Conservation (phyloP, 2,797 vertebrate species). For the Danio tinwini region DNA sequence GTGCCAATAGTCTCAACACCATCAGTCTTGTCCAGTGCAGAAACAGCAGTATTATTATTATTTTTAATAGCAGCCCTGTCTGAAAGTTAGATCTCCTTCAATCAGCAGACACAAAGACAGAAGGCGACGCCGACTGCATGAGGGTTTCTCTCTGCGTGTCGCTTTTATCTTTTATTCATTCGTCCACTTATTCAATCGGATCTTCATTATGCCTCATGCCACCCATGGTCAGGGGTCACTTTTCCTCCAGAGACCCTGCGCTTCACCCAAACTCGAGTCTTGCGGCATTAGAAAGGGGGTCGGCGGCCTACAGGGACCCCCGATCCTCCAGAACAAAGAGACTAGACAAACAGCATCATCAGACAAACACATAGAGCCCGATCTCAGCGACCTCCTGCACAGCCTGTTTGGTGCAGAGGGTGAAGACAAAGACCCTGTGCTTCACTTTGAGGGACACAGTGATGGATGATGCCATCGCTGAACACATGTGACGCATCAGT, state of each 20-base stretch:
- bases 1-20: background rate
- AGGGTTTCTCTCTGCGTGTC: conserved; percentile 7
- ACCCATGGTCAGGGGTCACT: conserved; percentile 42
- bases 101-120: conserved; percentile 16
- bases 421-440: conserved; percentile 38
- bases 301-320: conserved; percentile 33
- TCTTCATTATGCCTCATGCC: conserved; percentile 37
- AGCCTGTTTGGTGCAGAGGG: conserved; percentile 12
- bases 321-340: conserved; percentile 29
- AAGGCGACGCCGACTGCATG: conserved; percentile 2
- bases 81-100: conserved; percentile 11
- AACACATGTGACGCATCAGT: conserved; percentile 15
- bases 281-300: conserved; percentile 24
- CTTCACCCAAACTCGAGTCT: conserved; percentile 24
- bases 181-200: conserved; percentile 44
- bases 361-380: conserved; percentile 27
- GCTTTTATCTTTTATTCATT: conserved; percentile 16
- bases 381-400: conserved; percentile 16
- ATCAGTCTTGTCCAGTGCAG: background rate
- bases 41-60: background rate
- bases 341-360: conserved; percentile 35
- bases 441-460: background rate
- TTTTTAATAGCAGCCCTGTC: background rate
- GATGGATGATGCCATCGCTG: conserved; percentile 38
- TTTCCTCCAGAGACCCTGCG: conserved; percentile 4